phyloP scores from a whole-genome alignment of 2,113 vertebrate genomes.

The Peucedramus taeniatus region DNA sequence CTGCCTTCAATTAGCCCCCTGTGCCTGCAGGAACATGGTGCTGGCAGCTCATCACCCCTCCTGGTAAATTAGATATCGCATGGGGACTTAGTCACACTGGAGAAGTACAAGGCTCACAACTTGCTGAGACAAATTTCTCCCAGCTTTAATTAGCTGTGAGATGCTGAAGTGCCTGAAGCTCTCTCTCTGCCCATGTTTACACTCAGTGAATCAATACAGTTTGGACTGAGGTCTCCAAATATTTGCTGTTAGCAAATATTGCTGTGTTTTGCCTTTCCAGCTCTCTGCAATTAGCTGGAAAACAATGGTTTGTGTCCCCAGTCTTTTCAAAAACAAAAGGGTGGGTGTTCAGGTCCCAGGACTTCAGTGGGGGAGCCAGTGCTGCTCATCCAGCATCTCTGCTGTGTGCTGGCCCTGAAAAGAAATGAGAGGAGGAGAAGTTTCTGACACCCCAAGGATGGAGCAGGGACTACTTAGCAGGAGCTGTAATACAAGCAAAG shows the following conservation, averaged over 20 bases:
- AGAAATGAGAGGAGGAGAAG: background rate
- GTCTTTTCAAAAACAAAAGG: background rate
- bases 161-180: background rate
- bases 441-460: background rate
- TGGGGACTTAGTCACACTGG: background rate
- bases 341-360: background rate
- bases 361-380: background rate
- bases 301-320: background rate
- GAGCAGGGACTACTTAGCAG: background rate
- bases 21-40: background rate
- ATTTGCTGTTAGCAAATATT: constrained; percentile 19
- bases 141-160: constrained; percentile 7
- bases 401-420: background rate
- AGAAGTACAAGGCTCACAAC: constrained; percentile 13
- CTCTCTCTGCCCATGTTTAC: background rate
- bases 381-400: background rate
- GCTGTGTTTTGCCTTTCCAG: background rate
- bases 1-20: background rate
- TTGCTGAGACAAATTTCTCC: constrained; percentile 44
- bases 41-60: constrained; percentile 23
- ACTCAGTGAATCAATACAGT: background rate
- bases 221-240: constrained; percentile 18
- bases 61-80: background rate
- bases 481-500: background rate
- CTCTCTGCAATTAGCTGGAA: background rate